Evolutionary conservation across 2,797 vertebrate species (phyloP), one percentile per base, ranked within the genome.

Genomic region (Aplochiton taeniatus): DNA sequence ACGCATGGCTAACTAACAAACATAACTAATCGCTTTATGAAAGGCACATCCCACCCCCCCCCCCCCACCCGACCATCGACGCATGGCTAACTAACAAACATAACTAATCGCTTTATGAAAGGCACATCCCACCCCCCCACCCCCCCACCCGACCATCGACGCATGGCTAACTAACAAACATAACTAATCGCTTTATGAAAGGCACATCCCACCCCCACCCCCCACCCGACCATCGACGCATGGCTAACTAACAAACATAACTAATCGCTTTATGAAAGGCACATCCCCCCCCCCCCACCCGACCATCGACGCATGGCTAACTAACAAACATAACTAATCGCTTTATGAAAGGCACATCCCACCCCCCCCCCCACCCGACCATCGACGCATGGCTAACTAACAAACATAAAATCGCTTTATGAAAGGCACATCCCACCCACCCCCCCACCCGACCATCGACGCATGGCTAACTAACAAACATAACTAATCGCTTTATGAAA

Each of bases 261-360:
- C n/a, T n/a, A n/a, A n/a, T n/a, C n/a, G 68, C 74, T 77, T 66
- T 79, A 77, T 45, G 69, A 75, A 73, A 69, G 73, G 77, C 71
- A 80, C 48, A 78, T 80, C 73, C 83, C 63, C 72, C 65, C 16
- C 11, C 64, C 41, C 3, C n/a, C n/a, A n/a, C n/a, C n/a, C n/a
- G n/a, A n/a, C n/a, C n/a, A n/a, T n/a, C n/a, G n/a, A n/a, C n/a
- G n/a, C 70, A 17, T 75, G 70, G 67, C 79, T 83, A 78, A 79
- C 72, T 17, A 75, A 71, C 68, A 51, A n/a, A n/a, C n/a, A n/a
- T n/a, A n/a, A n/a, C n/a, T n/a, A n/a, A n/a, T n/a, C n/a, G 68
- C 74, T 77, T 66, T 79, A 77, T 45, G 69, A 75, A 73, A 69
- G 73, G 77, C 71, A 80, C 48, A 78, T 80, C 73, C 83, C 63